phyloP scores from a whole-genome alignment of 2,113 vertebrate genomes.

The Odocoileus virginianus region DNA sequence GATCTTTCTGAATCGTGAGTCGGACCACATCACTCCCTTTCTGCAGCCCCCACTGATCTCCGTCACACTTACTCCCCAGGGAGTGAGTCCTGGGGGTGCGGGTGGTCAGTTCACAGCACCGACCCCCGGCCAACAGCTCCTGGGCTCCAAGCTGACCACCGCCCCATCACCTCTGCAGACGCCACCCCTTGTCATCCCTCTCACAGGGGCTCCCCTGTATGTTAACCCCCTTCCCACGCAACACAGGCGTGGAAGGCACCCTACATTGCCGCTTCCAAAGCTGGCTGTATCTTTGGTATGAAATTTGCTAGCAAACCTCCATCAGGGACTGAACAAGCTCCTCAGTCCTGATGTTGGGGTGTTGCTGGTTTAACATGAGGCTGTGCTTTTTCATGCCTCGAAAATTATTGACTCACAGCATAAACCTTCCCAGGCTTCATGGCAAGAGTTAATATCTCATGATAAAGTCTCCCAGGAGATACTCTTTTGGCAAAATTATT shows the following conservation, averaged over 20 bases:
- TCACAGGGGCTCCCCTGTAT: neutral
- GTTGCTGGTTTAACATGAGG: neutral
- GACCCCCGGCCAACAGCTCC: no score
- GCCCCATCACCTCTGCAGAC: neutral
- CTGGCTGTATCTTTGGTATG: neutral
- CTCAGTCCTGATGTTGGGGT: neutral
- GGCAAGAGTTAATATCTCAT: neutral
- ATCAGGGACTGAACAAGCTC: neutral
- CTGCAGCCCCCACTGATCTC: neutral
- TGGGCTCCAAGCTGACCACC: neutral
- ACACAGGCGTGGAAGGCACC: neutral
- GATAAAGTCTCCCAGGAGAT: neutral
- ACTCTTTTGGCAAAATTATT: neutral
- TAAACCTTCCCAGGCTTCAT: neutral
- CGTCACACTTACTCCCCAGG: no score
- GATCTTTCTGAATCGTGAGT: neutral
- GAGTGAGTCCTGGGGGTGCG: fast-evolving
- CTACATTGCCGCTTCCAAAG: neutral
- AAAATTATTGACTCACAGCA: neutral
- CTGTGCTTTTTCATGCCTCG: neutral
- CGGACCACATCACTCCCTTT: neutral
- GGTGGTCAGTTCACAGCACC: neutral
- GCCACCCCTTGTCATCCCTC: neutral
- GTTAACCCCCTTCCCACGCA: neutral
- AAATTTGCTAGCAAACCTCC: neutral